Conservation (phyloP, 2,113 vertebrate species). For the Orcinus orca region DNA sequence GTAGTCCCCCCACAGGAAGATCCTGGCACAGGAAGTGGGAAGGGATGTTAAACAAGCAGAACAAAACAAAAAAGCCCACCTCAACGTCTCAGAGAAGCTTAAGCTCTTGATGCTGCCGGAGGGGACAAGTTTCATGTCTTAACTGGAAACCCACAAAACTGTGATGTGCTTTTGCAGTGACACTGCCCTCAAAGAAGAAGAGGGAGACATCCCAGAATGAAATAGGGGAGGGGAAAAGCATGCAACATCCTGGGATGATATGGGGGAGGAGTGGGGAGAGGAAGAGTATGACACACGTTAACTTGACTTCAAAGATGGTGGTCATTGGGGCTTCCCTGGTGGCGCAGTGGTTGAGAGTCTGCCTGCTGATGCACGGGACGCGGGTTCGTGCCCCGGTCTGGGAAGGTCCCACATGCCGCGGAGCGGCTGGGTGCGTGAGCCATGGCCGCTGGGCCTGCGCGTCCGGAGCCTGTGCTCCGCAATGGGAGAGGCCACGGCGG, state of each 20-base stretch:
- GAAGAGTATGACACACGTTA: background rate
- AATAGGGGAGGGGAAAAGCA: background rate
- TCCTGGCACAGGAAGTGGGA: background rate
- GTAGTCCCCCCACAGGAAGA: background rate
- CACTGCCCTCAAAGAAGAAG: background rate
- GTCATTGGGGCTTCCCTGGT: too few species aligned
- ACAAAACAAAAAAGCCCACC: background rate
- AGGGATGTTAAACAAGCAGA: background rate
- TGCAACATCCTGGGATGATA: background rate
- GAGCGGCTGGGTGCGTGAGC: too few species aligned
- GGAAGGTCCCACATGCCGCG: too few species aligned
- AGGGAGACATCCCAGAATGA: background rate
- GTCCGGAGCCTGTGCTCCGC: too few species aligned
- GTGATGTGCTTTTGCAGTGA: background rate
- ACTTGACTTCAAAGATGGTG: background rate
- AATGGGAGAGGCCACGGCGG: too few species aligned
- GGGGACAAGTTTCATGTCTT: background rate
- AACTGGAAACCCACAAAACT: background rate
- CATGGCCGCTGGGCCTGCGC: too few species aligned
- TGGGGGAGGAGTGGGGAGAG: background rate
- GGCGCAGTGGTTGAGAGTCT: too few species aligned
- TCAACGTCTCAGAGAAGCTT: background rate
- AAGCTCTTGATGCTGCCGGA: background rate
- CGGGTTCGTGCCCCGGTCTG: too few species aligned
- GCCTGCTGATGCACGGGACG: too few species aligned